Percentiles rank a stretch among this genome's conserved stretches.
Evolutionary conservation across 2,113 vertebrate genomes (phyloP).

Genomic region (Lycocorax pyrrhopterus): DNA sequence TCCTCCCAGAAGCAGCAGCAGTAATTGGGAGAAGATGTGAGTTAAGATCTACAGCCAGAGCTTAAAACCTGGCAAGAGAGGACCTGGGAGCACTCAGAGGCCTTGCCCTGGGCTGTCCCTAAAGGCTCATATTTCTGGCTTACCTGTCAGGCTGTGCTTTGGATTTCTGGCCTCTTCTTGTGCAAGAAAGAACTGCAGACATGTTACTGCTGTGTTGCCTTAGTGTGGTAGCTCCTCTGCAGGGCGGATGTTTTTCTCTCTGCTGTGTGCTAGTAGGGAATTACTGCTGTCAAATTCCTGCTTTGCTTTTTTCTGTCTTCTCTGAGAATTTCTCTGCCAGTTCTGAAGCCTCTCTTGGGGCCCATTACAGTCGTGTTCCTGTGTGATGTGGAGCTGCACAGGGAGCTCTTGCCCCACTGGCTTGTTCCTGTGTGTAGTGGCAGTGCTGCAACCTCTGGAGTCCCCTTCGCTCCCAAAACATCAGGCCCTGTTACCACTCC

Average conservation of each 20-base stretch:
- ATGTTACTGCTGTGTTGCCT: background rate
- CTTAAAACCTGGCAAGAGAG: slow-evolving; percentile 23
- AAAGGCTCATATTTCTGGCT: background rate
- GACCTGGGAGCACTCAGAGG: background rate
- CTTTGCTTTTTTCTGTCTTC: background rate
- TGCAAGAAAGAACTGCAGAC: background rate
- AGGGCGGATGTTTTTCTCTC: background rate
- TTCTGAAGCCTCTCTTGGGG: background rate
- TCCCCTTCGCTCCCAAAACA: background rate
- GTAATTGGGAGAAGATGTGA: slow-evolving; percentile 44
- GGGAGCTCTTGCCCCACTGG: background rate
- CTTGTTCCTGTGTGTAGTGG: background rate
- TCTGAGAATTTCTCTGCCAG: background rate
- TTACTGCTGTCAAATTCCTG: background rate
- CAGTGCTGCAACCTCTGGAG: background rate
- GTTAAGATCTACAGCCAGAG: slow-evolving; percentile 4
- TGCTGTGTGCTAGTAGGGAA: background rate
- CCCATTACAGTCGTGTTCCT: accelerated
- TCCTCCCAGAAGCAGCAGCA: background rate
- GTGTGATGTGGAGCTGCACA: background rate
- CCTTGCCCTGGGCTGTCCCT: background rate
- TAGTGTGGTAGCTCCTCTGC: background rate
- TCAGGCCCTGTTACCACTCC: background rate
- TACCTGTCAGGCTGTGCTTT: background rate
- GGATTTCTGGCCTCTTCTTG: background rate